A percentile compares a stretch with the other conserved stretches of the same genome.
Conservation (phyloP, 2,113 vertebrate species). For the Poeciliopsis occidentalis region DNA sequence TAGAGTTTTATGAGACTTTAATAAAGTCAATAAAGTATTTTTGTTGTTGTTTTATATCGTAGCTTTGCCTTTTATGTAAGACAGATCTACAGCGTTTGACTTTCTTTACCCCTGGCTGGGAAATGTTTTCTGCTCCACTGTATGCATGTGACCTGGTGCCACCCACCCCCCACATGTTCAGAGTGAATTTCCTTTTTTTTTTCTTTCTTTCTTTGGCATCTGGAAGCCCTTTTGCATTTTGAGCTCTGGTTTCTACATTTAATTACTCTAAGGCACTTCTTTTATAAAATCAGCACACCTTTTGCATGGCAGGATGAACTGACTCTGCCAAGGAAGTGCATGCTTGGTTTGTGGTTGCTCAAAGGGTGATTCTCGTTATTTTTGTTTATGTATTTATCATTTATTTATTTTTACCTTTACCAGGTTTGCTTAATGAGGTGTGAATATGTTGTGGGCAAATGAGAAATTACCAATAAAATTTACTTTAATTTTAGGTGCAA, state of each 20-base stretch:
- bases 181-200: constrained; percentile 14
- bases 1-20: too few relatives aligned
- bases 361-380: constrained; percentile 8
- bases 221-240: constrained; percentile 32
- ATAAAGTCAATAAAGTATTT: not conserved
- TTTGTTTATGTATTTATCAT: not conserved
- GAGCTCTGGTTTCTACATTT: constrained; percentile 24
- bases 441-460: not conserved
- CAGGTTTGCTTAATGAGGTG: not conserved
- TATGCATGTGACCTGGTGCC: constrained; percentile 69
- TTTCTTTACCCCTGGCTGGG: constrained; percentile 58
- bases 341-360: constrained; percentile 38
- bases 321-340: constrained; percentile 46
- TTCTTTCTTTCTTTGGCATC: constrained; percentile 11
- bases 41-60: not conserved
- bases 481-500: not conserved
- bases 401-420: not conserved
- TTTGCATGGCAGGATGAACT: constrained; percentile 64
- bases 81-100: constrained; percentile 63
- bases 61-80: constrained; percentile 35
- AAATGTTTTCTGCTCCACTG: constrained; percentile 66
- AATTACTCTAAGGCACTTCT: constrained; percentile 36
- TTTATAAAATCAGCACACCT: constrained; percentile 46
- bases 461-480: not conserved
- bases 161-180: constrained; percentile 56